A percentile compares a stretch with the other conserved stretches of the same genome.
phyloP scores from a whole-genome alignment of 2,113 vertebrate genomes.

The Nerophis lumbriciformis region DNA sequence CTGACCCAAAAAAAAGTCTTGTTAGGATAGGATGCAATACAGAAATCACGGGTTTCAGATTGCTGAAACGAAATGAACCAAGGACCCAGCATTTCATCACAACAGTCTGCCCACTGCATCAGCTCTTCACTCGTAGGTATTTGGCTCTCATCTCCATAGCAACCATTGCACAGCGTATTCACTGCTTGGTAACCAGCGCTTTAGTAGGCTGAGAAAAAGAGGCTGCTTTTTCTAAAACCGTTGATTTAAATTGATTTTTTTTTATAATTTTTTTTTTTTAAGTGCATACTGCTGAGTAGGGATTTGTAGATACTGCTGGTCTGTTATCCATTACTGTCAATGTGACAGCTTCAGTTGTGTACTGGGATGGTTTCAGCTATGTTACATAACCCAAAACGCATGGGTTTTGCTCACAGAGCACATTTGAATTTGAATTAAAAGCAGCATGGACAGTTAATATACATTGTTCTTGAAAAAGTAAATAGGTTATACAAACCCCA shows the following conservation, averaged over 20 bases:
- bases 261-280: slow-evolving; percentile 29
- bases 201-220: slow-evolving; percentile 55
- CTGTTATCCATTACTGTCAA: slow-evolving; percentile 26
- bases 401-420: slow-evolving; percentile 5
- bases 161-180: slow-evolving; percentile 67
- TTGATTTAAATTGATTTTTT: background rate
- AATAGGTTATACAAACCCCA: too few species aligned
- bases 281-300: slow-evolving; percentile 27
- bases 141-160: slow-evolving; percentile 67
- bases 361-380: slow-evolving; percentile 16
- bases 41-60: background rate
- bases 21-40: background rate
- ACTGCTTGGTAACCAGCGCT: slow-evolving; percentile 53
- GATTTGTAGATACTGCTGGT: slow-evolving; percentile 27
- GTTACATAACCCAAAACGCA: slow-evolving; percentile 2
- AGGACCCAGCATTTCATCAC: slow-evolving; percentile 55
- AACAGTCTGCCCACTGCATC: slow-evolving; percentile 69
- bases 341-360: slow-evolving; percentile 25
- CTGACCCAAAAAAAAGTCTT: background rate
- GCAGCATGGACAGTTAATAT: background rate
- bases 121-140: slow-evolving; percentile 68
- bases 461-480: background rate
- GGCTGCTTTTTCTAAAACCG: slow-evolving; percentile 44
- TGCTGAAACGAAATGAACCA: slow-evolving; percentile 34
- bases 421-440: slow-evolving; percentile 18